Conservation (phyloP, 2,888 invertebrate genomes). For the Noctua janthe region DNA sequence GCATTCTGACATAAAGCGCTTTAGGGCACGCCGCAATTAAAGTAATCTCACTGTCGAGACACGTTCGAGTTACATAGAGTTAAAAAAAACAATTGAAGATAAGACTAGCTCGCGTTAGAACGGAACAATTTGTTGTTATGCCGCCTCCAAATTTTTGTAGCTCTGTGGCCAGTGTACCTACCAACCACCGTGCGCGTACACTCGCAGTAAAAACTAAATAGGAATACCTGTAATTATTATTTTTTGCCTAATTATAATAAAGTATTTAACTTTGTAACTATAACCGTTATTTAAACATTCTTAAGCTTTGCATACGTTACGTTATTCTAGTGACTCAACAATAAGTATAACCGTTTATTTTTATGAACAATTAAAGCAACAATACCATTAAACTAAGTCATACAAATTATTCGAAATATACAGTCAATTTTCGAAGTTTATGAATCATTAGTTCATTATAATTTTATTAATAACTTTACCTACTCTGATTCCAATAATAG, state of each 20-base stretch:
- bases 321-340: background rate
- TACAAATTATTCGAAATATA: slow-evolving; percentile 4
- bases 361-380: slow-evolving; percentile 12
- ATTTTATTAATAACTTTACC: slow-evolving; percentile 5
- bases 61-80: slow-evolving; percentile 7
- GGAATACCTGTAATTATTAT: slow-evolving; percentile 10
- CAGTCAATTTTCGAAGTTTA: background rate
- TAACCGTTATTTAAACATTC: slow-evolving; percentile 35
- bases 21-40: slow-evolving; percentile 30
- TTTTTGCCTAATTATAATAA: slow-evolving; percentile 22
- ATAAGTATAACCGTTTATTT: background rate
- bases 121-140: background rate
- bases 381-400: slow-evolving; percentile 3
- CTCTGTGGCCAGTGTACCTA: slow-evolving; percentile 15
- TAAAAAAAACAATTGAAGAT: slow-evolving; percentile 7
- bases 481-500: slow-evolving; percentile 17
- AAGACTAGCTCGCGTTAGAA: background rate
- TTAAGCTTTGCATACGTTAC: background rate
- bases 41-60: slow-evolving; percentile 13
- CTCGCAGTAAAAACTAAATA: slow-evolving; percentile 38
- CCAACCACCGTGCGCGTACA: slow-evolving; percentile 10
- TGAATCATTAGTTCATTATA: background rate
- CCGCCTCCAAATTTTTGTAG: slow-evolving; percentile 22
- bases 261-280: background rate
- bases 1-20: slow-evolving; percentile 39